Evolutionary conservation across 2,797 vertebrate species (phyloP).

Genomic region (Dermochelys coriacea): DNA sequence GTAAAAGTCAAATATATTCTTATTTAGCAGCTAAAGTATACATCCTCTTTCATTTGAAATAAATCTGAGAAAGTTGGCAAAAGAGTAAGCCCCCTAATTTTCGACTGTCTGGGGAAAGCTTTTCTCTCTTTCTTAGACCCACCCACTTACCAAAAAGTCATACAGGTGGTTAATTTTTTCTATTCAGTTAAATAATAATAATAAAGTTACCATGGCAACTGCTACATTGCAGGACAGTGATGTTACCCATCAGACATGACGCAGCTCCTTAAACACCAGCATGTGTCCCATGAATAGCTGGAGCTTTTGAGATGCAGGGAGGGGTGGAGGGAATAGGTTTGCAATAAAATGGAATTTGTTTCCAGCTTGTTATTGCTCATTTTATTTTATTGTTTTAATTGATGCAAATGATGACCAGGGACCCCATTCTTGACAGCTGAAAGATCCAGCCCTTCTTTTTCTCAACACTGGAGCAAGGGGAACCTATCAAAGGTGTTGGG

Average conservation of each 20-base stretch:
- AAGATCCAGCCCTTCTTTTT: slow-evolving; percentile 54
- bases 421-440: background rate
- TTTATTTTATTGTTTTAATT: background rate
- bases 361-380: background rate
- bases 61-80: slow-evolving; percentile 10
- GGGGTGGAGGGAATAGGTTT: slow-evolving; percentile 7
- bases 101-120: slow-evolving; percentile 39
- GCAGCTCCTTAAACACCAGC: slow-evolving; percentile 39
- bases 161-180: slow-evolving; percentile 43
- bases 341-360: background rate
- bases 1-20: slow-evolving; percentile 21
- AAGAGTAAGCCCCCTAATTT: slow-evolving; percentile 36
- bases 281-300: slow-evolving; percentile 21
- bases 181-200: slow-evolving; percentile 32
- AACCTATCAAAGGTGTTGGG: slow-evolving; percentile 34
- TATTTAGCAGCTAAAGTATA: slow-evolving; percentile 7
- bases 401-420: background rate
- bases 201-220: slow-evolving; percentile 54
- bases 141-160: background rate
- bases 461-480: slow-evolving; percentile 40
- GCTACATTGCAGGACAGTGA: slow-evolving; percentile 33
- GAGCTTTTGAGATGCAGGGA: slow-evolving; percentile 26
- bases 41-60: slow-evolving; percentile 47
- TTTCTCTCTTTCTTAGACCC: background rate
- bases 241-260: slow-evolving; percentile 10